These are phyloP conservation scores for Saturnia pavonia DNA, from an alignment of 2,888 invertebrate genomes.

Conservation along the genomic window DNA sequence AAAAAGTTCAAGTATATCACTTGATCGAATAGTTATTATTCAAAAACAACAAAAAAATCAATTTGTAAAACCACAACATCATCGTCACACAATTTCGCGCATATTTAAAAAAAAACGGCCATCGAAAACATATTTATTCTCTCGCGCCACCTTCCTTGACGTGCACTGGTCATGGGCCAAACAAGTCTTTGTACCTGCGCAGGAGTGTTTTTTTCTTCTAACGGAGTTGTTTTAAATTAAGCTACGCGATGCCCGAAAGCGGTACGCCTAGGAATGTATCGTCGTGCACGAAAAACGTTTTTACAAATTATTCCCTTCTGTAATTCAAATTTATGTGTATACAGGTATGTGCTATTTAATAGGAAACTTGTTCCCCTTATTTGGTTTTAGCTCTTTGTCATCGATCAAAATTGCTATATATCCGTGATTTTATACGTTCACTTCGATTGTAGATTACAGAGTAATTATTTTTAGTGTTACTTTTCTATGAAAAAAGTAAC, in stretches of 20 bases:
- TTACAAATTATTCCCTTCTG: neutral
- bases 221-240: constrained; percentile 34
- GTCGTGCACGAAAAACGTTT: constrained; percentile 29
- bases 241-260: constrained; percentile 32
- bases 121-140: constrained; percentile 28
- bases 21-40: constrained; percentile 18
- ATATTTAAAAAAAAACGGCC: constrained; percentile 33
- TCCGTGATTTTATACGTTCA: too few relatives aligned
- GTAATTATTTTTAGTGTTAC: too few relatives aligned
- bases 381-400: too few relatives aligned
- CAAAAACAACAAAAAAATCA: constrained; percentile 28
- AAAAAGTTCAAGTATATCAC: constrained; percentile 18
- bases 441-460: too few relatives aligned
- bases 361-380: too few relatives aligned
- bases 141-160: constrained; percentile 14
- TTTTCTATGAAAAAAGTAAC: too few relatives aligned
- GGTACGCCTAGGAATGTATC: constrained; percentile 57
- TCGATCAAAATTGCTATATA: too few relatives aligned
- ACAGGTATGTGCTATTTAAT: too few relatives aligned
- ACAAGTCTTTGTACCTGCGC: constrained; percentile 55
- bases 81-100: constrained; percentile 60
- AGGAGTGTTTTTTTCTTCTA: constrained; percentile 44
- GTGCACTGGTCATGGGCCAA: constrained; percentile 48
- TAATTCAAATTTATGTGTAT: too few relatives aligned
- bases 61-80: constrained; percentile 45